Percentiles rank a stretch among this genome's conserved stretches.
phyloP scores from a whole-genome alignment of 2,888 invertebrate species.

The Caenorhabditis angaria region DNA sequence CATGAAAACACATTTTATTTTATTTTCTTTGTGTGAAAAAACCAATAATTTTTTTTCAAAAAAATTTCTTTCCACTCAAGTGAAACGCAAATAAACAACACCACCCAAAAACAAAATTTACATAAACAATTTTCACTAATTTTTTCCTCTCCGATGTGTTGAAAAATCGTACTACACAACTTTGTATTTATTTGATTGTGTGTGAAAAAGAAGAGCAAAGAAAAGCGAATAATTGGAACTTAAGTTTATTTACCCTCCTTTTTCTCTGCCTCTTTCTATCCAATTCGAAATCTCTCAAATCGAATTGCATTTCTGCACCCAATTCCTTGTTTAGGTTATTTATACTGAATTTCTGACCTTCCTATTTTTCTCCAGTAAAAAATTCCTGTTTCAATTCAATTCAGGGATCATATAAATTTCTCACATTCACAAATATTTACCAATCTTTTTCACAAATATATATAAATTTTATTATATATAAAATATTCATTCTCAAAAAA shows the following conservation, averaged over 20 bases:
- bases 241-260: neutral
- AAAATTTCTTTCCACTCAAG: too few species aligned
- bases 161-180: neutral
- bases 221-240: neutral
- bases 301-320: neutral
- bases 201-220: conserved; percentile 2
- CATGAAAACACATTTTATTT: too few species aligned
- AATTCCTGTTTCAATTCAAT: neutral
- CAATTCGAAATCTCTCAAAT: neutral
- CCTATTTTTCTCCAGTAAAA: neutral
- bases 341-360: neutral
- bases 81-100: too few species aligned
- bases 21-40: too few species aligned
- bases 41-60: too few species aligned
- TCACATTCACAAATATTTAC: conserved; percentile 33
- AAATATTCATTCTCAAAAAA: neutral
- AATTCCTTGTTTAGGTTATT: neutral
- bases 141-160: too few species aligned
- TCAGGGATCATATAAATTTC: neutral
- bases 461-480: conserved; percentile 12
- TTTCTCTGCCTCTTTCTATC: neutral
- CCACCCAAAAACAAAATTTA: too few species aligned
- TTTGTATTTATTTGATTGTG: neutral
- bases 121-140: too few species aligned
- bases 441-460: conserved; percentile 39